phyloP scores from a whole-genome alignment of 2,888 invertebrate species.

The Lycocerus yunnanus region DNA sequence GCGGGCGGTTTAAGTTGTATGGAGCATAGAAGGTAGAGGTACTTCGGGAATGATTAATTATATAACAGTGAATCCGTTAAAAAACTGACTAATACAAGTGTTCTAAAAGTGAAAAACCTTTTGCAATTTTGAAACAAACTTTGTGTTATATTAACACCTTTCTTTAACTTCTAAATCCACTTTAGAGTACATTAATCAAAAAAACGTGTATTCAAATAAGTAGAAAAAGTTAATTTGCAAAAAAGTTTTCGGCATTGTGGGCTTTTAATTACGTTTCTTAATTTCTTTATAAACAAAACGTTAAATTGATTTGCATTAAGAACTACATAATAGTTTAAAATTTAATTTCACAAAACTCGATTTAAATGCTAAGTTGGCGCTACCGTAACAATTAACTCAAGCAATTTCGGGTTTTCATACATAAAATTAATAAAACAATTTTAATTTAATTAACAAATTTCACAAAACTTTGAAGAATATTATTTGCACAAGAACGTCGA shows the following conservation, averaged over 20 bases:
- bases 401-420: slow-evolving; percentile 23
- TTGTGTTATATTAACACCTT: slow-evolving; percentile 8
- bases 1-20: slow-evolving; percentile 37
- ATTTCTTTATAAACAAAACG: background rate
- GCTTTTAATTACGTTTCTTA: slow-evolving; percentile 1
- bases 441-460: slow-evolving; percentile 21
- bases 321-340: slow-evolving; percentile 15
- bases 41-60: slow-evolving; percentile 46
- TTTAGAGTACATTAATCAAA: slow-evolving; percentile 4
- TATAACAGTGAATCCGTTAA: slow-evolving; percentile 38
- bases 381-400: slow-evolving; percentile 35
- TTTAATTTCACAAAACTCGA: slow-evolving; percentile 34
- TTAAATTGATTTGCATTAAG: slow-evolving; percentile 2
- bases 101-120: slow-evolving; percentile 18
- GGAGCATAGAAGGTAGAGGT: slow-evolving; percentile 45
- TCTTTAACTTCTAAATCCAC: slow-evolving; percentile 2
- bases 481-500: background rate
- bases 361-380: slow-evolving; percentile 40
- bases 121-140: slow-evolving; percentile 9
- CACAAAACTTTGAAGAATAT: slow-evolving; percentile 8
- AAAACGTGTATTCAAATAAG: background rate
- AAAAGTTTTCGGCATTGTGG: background rate
- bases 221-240: background rate
- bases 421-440: slow-evolving; percentile 18
- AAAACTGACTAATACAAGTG: slow-evolving; percentile 21